Percentiles rank a stretch among this genome's conserved stretches.
Conservation (phyloP, 1,140 invertebrate genomes). For the Tetramorium alpestre region DNA sequence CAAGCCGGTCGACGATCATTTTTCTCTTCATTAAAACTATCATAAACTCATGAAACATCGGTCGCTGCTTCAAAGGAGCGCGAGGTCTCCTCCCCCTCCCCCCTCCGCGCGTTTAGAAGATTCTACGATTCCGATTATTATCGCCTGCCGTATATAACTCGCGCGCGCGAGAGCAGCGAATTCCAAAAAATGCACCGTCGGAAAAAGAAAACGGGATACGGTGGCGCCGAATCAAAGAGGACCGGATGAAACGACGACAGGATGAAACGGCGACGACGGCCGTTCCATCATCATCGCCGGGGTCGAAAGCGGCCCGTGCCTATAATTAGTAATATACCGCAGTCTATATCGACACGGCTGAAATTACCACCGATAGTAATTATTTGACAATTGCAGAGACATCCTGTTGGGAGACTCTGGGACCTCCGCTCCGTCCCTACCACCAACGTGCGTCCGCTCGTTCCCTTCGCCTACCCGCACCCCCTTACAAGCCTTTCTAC, state of each 20-base stretch:
- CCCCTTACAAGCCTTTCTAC: constrained; percentile 48
- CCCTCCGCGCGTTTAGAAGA: too few relatives aligned
- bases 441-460: constrained; percentile 35
- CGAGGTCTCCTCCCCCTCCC: too few relatives aligned
- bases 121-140: constrained; percentile 42
- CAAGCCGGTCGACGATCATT: constrained; percentile 3
- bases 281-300: constrained; percentile 67
- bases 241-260: constrained; percentile 36
- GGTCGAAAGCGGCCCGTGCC: constrained; percentile 63
- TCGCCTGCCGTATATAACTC: constrained; percentile 34
- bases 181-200: constrained; percentile 6
- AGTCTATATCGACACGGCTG: constrained; percentile 77
- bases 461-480: constrained; percentile 33
- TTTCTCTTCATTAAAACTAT: constrained; percentile 35
- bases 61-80: neutral
- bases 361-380: constrained; percentile 81
- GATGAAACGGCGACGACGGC: constrained; percentile 39
- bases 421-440: constrained; percentile 60
- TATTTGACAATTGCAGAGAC: constrained; percentile 82
- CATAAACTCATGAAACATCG: too few relatives aligned
- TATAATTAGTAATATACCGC: constrained; percentile 80
- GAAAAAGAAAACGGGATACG: constrained; percentile 50
- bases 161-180: neutral
- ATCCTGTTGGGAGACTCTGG: constrained; percentile 77
- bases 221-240: constrained; percentile 68